These are phyloP conservation scores for Naso thynnoides DNA, from an alignment of 2,797 vertebrate species.

Conservation along the genomic window DNA sequence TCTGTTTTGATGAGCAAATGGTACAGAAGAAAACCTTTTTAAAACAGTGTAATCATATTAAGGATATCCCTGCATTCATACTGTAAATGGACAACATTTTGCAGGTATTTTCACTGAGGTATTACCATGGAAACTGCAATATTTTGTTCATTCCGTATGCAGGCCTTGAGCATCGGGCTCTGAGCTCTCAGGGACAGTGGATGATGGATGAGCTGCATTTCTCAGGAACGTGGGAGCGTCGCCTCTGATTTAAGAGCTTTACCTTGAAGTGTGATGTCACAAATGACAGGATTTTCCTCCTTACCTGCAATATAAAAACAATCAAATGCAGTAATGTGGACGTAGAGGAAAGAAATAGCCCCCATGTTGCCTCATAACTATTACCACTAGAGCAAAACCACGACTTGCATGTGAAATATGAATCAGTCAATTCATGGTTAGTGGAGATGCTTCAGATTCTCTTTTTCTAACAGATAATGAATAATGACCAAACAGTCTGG, in stretches of 20 bases:
- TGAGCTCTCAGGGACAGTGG: neutral
- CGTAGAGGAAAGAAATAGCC: rapidly evolving
- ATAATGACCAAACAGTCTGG: neutral
- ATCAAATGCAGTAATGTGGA: neutral
- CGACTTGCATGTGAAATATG: neutral
- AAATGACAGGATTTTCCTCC: neutral
- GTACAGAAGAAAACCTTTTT: neutral
- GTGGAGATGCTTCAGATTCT: neutral
- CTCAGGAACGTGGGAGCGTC: constrained; percentile 14
- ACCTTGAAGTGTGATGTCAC: constrained; percentile 30
- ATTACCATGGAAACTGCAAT: constrained; percentile 59
- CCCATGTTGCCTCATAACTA: neutral
- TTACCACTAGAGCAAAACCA: neutral
- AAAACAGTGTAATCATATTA: neutral
- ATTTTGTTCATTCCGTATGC: constrained; percentile 28
- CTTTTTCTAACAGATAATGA: neutral
- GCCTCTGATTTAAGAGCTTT: constrained; percentile 39
- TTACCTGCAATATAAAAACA: constrained; percentile 16
- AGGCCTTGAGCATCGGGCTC: constrained; percentile 20
- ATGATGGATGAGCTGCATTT: constrained; percentile 51
- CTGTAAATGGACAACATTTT: constrained; percentile 39
- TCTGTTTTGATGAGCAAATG: neutral
- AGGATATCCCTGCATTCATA: constrained; percentile 2
- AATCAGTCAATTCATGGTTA: neutral
- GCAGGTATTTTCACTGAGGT: constrained; percentile 16